Percentiles rank a stretch among this genome's conserved stretches.
These are phyloP conservation scores for Xiphorhynchus elegans DNA, from an alignment of 2,113 vertebrate species.

Conservation along the genomic window DNA sequence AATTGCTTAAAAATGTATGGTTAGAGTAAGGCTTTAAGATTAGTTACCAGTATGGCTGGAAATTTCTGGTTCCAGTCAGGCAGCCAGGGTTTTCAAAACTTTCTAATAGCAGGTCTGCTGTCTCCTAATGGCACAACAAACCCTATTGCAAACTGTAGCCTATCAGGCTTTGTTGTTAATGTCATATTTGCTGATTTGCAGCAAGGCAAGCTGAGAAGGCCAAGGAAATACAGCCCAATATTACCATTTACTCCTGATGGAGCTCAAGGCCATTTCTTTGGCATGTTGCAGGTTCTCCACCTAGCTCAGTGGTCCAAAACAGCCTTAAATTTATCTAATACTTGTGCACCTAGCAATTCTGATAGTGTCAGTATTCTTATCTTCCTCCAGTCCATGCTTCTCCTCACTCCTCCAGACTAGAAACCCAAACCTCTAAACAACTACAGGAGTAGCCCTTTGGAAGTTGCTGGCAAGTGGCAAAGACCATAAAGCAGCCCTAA, in stretches of 20 bases:
- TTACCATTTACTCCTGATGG: rapidly evolving
- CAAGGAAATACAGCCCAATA: background rate
- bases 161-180: rapidly evolving
- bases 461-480: background rate
- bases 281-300: background rate
- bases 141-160: rapidly evolving
- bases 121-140: background rate
- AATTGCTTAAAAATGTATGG: background rate
- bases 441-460: background rate
- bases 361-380: background rate
- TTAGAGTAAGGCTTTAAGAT: background rate
- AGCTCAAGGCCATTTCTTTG: background rate
- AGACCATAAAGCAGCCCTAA: background rate
- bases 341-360: background rate
- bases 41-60: background rate
- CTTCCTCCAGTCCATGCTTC: background rate
- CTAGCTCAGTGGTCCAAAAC: background rate
- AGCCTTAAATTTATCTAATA: background rate
- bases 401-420: background rate
- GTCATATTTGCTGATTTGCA: background rate
- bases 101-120: too few species aligned
- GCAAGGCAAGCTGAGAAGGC: rapidly evolving
- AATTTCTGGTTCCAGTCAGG: background rate
- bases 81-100: background rate
- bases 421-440: background rate